Evolutionary conservation across 2,888 invertebrate species (phyloP).

Genomic region (Oscheius sp.): DNA sequence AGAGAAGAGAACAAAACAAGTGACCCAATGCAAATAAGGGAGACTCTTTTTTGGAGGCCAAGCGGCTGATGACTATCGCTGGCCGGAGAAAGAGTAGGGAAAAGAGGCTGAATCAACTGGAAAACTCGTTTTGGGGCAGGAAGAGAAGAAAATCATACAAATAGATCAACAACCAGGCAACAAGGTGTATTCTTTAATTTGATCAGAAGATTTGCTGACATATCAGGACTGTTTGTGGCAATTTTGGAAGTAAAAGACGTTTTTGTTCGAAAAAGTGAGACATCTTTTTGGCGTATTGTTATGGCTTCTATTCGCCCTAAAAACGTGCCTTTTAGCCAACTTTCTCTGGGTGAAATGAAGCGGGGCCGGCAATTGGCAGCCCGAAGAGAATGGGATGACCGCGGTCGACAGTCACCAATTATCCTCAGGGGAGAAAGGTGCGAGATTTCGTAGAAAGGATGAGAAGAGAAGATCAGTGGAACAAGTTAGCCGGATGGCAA

Average conservation of each 20-base stretch:
- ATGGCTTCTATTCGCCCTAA: neutral
- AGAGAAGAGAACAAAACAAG: neutral
- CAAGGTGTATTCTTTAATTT: neutral
- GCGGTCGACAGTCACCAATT: neutral
- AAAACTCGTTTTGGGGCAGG: neutral
- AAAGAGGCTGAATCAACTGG: neutral
- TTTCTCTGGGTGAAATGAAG: conserved; percentile 22
- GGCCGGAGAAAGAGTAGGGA: neutral
- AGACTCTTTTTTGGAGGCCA: too few species aligned
- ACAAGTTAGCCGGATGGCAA: neutral
- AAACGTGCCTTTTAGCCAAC: conserved; percentile 19
- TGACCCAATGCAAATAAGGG: neutral
- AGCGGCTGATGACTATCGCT: too few species aligned
- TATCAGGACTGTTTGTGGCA: neutral
- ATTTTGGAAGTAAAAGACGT: neutral
- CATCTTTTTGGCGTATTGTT: neutral
- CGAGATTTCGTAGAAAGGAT: neutral
- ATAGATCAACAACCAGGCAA: too few species aligned
- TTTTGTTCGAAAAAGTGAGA: neutral
- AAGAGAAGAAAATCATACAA: neutral
- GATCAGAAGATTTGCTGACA: neutral
- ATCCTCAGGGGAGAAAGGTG: neutral
- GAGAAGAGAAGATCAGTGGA: neutral
- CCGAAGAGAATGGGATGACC: neutral
- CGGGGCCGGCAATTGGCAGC: conserved; percentile 17